Percentiles rank a stretch among this genome's conserved stretches.
Conservation (phyloP, 1,140 invertebrate genomes). For the Zaprionus vittiger region DNA sequence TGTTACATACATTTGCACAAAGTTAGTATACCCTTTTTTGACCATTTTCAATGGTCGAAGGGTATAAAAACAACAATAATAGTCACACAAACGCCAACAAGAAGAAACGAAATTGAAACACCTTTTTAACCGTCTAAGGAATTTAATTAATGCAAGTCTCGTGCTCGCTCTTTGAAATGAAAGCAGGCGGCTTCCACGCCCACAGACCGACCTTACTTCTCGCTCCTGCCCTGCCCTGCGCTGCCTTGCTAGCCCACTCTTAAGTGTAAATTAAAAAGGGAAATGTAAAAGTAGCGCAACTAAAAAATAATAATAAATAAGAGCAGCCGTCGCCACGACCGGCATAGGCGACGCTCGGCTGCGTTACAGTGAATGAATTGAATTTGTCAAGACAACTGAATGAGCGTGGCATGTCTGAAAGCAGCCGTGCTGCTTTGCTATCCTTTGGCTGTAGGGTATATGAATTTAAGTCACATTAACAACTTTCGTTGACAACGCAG, state of each 20-base stretch:
- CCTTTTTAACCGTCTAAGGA: constrained; percentile 63
- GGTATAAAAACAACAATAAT: constrained; percentile 11
- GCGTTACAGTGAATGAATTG: background rate
- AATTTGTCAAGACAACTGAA: background rate
- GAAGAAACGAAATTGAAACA: constrained; percentile 24
- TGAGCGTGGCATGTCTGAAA: no score
- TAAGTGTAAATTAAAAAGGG: constrained; percentile 62
- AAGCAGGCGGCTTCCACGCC: constrained; percentile 21
- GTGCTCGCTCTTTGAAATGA: constrained; percentile 43
- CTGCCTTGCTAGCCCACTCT: background rate
- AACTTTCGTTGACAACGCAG: constrained; percentile 44
- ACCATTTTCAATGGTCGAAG: no score
- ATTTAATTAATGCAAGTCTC: constrained; percentile 77
- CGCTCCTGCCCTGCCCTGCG: no score
- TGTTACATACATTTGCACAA: no score
- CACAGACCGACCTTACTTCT: background rate
- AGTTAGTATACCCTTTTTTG: no score
- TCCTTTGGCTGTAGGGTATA: constrained; percentile 7
- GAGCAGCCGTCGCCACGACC: background rate
- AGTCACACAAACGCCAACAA: constrained; percentile 15
- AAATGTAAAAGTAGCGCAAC: constrained; percentile 33
- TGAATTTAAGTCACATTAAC: constrained; percentile 31
- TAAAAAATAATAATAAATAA: constrained; percentile 43
- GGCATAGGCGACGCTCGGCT: constrained; percentile 9
- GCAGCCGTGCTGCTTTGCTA: background rate